phyloP scores from a whole-genome alignment of 2,888 invertebrate species.

The Spodoptera exigua region DNA sequence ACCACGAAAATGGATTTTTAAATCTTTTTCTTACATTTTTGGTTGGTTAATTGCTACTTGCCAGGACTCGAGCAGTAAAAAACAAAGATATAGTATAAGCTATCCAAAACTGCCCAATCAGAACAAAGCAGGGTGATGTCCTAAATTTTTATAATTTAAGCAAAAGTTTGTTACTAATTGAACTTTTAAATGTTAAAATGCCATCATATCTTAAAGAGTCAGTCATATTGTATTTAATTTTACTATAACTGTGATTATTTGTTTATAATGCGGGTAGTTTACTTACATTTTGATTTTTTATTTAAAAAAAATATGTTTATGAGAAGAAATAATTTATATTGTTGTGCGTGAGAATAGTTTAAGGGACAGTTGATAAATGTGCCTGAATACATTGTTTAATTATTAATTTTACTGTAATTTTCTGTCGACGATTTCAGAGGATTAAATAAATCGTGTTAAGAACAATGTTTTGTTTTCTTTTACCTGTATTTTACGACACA shows the following conservation, averaged over 20 bases:
- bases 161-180: slow-evolving; percentile 38
- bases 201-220: slow-evolving; percentile 46
- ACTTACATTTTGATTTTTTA: slow-evolving; percentile 40
- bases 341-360: slow-evolving; percentile 33
- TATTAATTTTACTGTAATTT: slow-evolving; percentile 49
- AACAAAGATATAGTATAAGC: too few relatives aligned
- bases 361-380: slow-evolving; percentile 29
- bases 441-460: slow-evolving; percentile 46
- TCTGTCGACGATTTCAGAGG: slow-evolving; percentile 25
- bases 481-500: too few relatives aligned
- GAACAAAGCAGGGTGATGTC: too few relatives aligned
- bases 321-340: slow-evolving; percentile 39
- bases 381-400: slow-evolving; percentile 41
- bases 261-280: slow-evolving; percentile 54
- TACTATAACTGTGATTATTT: slow-evolving; percentile 54
- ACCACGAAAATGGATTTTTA: not conserved
- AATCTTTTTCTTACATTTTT: not conserved
- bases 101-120: too few relatives aligned
- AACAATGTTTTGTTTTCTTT: slow-evolving; percentile 10
- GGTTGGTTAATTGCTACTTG: not conserved
- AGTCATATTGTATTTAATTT: slow-evolving; percentile 53
- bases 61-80: not conserved
- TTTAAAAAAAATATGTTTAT: slow-evolving; percentile 9
- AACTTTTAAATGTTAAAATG: slow-evolving; percentile 19
- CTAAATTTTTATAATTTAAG: too few relatives aligned